Evolutionary conservation across 2,888 invertebrate species (phyloP).

Genomic region (Physocephala rufipes): DNA sequence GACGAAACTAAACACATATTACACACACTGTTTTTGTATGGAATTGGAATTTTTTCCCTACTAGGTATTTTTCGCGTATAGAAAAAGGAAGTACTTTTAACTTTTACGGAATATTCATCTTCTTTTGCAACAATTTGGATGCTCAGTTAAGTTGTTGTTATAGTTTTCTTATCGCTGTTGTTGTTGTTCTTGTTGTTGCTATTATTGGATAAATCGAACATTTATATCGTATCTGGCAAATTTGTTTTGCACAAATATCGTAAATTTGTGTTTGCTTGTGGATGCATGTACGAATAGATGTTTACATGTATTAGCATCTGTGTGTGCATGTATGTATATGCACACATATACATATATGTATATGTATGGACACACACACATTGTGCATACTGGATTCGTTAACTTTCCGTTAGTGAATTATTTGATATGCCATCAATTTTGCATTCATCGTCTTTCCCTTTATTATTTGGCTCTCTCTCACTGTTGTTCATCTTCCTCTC

Average conservation of each 20-base stretch:
- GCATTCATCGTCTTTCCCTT: slow-evolving; percentile 1
- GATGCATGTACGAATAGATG: too few relatives aligned
- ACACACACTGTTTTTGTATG: too few relatives aligned
- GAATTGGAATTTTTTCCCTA: too few relatives aligned
- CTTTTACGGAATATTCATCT: too few relatives aligned
- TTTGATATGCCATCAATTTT: neutral
- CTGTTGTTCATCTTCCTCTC: neutral
- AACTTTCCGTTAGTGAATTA: neutral
- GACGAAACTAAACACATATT: too few relatives aligned
- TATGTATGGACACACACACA: too few relatives aligned
- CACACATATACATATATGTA: too few relatives aligned
- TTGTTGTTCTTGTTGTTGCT: slow-evolving; percentile 6
- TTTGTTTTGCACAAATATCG: too few relatives aligned
- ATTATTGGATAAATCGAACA: neutral
- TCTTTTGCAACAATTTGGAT: too few relatives aligned
- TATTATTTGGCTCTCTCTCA: too few relatives aligned
- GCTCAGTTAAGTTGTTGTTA: neutral
- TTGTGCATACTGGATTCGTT: neutral
- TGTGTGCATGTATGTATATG: slow-evolving; percentile 6
- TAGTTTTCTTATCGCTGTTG: neutral
- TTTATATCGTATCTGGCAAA: neutral
- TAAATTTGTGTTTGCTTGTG: neutral
- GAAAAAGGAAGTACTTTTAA: too few relatives aligned
- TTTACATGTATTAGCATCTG: neutral
- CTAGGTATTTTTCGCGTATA: too few relatives aligned